These are phyloP conservation scores for Leucophora obtusa DNA, from an alignment of 2,888 invertebrate species.

Conservation along the genomic window DNA sequence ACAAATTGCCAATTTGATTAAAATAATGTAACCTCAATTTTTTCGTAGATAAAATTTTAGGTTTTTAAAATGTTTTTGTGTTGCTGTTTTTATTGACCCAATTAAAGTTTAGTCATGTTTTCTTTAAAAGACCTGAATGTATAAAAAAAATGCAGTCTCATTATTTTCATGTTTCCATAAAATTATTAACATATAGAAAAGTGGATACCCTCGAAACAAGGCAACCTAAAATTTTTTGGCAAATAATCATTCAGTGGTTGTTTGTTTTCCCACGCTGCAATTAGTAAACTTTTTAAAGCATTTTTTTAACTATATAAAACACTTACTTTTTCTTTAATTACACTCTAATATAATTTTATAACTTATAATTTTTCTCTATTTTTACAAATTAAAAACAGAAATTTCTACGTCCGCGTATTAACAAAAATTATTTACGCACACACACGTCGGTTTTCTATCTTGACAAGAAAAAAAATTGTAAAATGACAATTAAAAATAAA, in stretches of 20 bases:
- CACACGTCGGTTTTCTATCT: constrained; percentile 44
- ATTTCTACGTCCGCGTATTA: constrained; percentile 48
- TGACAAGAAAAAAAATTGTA: no score
- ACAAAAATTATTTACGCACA: constrained; percentile 46
- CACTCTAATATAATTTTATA: background rate
- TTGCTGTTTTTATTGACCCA: constrained; percentile 44
- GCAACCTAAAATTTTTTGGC: background rate
- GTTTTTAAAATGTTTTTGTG: constrained; percentile 14
- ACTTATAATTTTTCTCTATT: constrained; percentile 10
- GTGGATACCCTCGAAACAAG: background rate
- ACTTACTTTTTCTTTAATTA: constrained; percentile 26
- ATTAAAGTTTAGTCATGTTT: constrained; percentile 24
- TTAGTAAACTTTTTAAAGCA: background rate
- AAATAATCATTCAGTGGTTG: constrained; percentile 14
- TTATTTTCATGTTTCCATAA: background rate
- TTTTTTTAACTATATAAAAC: background rate
- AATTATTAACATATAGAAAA: background rate
- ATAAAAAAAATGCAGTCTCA: constrained; percentile 9
- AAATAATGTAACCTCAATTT: constrained; percentile 29
- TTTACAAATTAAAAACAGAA: constrained; percentile 28
- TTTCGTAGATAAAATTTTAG: constrained; percentile 2
- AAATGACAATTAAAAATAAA: no score
- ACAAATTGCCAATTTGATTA: background rate
- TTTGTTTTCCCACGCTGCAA: background rate
- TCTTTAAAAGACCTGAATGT: background rate